These are phyloP conservation scores for Hypsopygia costalis DNA, from an alignment of 2,888 invertebrate species.

Conservation along the genomic window DNA sequence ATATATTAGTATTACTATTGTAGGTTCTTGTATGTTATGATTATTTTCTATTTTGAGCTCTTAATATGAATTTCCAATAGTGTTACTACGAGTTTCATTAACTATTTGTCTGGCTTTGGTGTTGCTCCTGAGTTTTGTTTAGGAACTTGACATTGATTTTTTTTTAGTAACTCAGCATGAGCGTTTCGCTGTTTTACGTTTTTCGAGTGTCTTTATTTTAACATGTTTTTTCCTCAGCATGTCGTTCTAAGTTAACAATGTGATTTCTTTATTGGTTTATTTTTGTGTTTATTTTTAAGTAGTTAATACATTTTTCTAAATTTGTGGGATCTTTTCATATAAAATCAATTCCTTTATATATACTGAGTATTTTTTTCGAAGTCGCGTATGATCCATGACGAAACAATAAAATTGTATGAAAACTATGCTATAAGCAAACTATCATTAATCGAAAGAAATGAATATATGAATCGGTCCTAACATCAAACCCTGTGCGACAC, in stretches of 20 bases:
- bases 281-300: slow-evolving; percentile 19
- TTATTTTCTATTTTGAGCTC: slow-evolving; percentile 7
- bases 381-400: no score
- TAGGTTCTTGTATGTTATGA: slow-evolving; percentile 15
- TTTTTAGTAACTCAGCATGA: slow-evolving; percentile 29
- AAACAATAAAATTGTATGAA: no score
- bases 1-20: background rate
- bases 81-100: no score
- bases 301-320: slow-evolving; percentile 10
- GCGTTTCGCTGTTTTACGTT: slow-evolving; percentile 23
- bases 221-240: slow-evolving; percentile 18
- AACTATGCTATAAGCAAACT: slow-evolving; percentile 19
- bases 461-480: slow-evolving; percentile 17
- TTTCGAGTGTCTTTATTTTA: slow-evolving; percentile 18
- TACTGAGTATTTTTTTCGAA: background rate
- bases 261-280: slow-evolving; percentile 19
- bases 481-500: slow-evolving; percentile 13
- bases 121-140: slow-evolving; percentile 11
- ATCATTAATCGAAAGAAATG: slow-evolving; percentile 7
- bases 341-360: background rate
- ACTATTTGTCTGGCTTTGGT: slow-evolving; percentile 4
- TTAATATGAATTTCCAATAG: background rate
- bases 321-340: slow-evolving; percentile 2
- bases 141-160: slow-evolving; percentile 7
- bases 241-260: slow-evolving; percentile 17